phyloP scores from a whole-genome alignment of 2,797 vertebrate species.

The Sebastes jordani region DNA sequence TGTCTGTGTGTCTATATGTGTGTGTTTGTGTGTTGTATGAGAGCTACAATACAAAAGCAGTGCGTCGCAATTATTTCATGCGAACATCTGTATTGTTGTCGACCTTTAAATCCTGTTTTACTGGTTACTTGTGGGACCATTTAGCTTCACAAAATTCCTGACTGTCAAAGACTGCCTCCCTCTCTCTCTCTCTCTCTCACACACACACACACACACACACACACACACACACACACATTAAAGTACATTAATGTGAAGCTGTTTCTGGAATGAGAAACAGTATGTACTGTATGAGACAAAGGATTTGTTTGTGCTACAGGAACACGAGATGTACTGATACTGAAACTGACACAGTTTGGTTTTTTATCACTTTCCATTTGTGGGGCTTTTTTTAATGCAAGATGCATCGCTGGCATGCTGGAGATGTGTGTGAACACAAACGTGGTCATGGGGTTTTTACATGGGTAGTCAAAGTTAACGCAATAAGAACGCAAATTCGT shows the following conservation, averaged over 20 bases:
- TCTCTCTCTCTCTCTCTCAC: neutral
- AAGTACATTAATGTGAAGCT: neutral
- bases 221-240: neutral
- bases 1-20: neutral
- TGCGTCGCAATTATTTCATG: slow-evolving; percentile 1
- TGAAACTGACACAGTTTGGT: neutral
- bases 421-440: neutral
- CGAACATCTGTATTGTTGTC: neutral
- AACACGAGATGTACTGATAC: neutral
- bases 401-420: neutral
- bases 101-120: slow-evolving; percentile 12
- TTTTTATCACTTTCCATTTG: neutral
- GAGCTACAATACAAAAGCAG: neutral
- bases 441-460: neutral
- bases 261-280: slow-evolving; percentile 6
- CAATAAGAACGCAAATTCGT: too few species aligned
- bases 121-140: neutral
- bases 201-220: neutral
- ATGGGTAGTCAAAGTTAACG: too few species aligned
- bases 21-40: neutral
- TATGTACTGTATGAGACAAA: neutral
- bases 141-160: neutral
- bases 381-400: neutral
- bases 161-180: neutral
- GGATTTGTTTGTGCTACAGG: neutral